phyloP scores from a whole-genome alignment of 2,888 invertebrate genomes.

The Congeria kusceri region DNA sequence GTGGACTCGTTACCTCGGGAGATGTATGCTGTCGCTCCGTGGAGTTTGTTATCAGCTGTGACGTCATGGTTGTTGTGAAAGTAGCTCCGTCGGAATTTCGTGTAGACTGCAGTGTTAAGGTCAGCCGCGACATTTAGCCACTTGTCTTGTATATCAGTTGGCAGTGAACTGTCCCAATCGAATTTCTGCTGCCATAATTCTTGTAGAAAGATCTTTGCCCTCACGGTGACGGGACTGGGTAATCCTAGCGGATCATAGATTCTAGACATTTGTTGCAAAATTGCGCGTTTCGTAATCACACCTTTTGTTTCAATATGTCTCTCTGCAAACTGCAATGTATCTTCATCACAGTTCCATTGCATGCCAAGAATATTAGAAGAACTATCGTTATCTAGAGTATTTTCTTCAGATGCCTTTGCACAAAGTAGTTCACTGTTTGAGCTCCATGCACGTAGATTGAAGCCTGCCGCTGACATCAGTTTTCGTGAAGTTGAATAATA shows the following conservation, averaged over 20 bases:
- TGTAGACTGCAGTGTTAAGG: neutral
- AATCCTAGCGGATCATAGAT: slow-evolving; percentile 37
- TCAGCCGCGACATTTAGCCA: slow-evolving; percentile 15
- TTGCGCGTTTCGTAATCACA: slow-evolving; percentile 21
- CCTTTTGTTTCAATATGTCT: neutral
- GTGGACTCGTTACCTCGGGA: slow-evolving; percentile 8
- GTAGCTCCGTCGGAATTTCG: neutral
- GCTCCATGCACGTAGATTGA: slow-evolving; percentile 39
- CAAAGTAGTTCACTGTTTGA: slow-evolving; percentile 20
- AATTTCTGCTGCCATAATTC: slow-evolving; percentile 25
- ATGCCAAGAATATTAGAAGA: slow-evolving; percentile 21
- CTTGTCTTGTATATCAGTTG: neutral
- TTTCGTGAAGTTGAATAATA: slow-evolving; percentile 25
- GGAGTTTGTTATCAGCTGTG: slow-evolving; percentile 5
- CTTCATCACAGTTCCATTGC: slow-evolving; percentile 9
- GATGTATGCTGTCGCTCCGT: slow-evolving; percentile 33
- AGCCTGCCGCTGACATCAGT: slow-evolving; percentile 24
- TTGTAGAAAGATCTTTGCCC: slow-evolving; percentile 33
- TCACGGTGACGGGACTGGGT: slow-evolving; percentile 22
- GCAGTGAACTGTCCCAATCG: slow-evolving; percentile 21
- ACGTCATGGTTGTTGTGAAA: neutral
- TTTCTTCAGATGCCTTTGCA: slow-evolving; percentile 18
- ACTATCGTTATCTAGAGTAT: slow-evolving; percentile 5
- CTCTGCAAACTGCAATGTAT: slow-evolving; percentile 10
- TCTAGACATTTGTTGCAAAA: slow-evolving; percentile 28